A percentile compares a stretch with the other conserved stretches of the same genome.
Conservation (phyloP, 2,113 vertebrate genomes). For the Sceloporus undulatus region DNA sequence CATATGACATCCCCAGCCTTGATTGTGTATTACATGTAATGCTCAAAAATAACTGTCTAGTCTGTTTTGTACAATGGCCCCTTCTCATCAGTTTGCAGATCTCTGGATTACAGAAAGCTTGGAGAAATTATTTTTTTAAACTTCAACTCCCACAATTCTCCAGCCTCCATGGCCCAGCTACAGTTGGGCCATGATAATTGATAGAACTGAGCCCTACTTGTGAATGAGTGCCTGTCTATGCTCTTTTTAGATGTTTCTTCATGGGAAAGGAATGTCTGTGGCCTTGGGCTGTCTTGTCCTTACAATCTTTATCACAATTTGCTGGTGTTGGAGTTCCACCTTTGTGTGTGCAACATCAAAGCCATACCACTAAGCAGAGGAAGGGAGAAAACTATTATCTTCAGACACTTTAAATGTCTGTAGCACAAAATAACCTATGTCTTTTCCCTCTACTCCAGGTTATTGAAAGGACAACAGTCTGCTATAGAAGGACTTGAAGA, state of each 20-base stretch:
- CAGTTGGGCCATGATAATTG: not conserved
- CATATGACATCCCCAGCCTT: not conserved
- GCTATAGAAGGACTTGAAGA: not conserved
- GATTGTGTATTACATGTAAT: not conserved
- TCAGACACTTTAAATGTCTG: not conserved
- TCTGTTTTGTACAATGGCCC: not conserved
- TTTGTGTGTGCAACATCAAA: not conserved
- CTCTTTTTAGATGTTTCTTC: not conserved
- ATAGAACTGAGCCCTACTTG: not conserved
- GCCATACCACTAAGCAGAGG: not conserved
- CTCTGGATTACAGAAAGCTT: not conserved
- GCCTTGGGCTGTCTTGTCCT: not conserved
- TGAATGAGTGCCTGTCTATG: not conserved
- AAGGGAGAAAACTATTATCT: not conserved
- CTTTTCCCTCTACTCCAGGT: no score
- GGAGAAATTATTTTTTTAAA: no score
- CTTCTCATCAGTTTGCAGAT: not conserved
- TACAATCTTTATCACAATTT: constrained; percentile 1
- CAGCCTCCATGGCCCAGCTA: not conserved
- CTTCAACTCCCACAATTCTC: no score
- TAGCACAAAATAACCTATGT: not conserved
- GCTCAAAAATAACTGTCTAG: not conserved
- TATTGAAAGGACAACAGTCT: no score
- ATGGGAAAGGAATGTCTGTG: not conserved
- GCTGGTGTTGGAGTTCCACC: not conserved